phyloP scores from a whole-genome alignment of 2,888 invertebrate species.

The Epistrophella euchroma region DNA sequence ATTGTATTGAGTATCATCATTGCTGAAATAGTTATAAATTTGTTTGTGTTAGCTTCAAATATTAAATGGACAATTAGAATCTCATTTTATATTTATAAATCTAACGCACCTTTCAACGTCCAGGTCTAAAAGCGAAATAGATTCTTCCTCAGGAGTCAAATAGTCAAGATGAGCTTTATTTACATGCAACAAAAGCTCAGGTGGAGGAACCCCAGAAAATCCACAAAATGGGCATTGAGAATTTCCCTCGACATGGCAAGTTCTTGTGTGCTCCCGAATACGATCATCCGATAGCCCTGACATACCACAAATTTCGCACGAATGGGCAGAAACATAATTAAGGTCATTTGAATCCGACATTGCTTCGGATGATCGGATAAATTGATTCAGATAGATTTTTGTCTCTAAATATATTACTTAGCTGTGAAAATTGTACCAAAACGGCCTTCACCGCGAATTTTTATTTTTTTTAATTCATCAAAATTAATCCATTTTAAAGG shows the following conservation, averaged over 20 bases:
- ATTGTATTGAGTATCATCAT: constrained; percentile 47
- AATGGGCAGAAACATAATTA: constrained; percentile 81
- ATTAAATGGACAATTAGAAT: background rate
- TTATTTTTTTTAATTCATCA: background rate
- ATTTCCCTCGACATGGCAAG: constrained; percentile 91
- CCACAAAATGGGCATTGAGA: constrained; percentile 93
- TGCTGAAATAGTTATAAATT: background rate
- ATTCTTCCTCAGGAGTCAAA: constrained; percentile 91
- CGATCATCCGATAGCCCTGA: constrained; percentile 91
- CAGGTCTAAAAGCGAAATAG: constrained; percentile 91
- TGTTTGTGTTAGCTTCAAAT: background rate
- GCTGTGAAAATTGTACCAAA: background rate
- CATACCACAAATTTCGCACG: constrained; percentile 94
- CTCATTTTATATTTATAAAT: background rate
- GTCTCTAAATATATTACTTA: background rate
- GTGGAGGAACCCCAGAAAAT: constrained; percentile 88
- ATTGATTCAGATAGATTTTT: background rate
- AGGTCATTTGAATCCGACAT: constrained; percentile 76
- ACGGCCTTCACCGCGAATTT: background rate
- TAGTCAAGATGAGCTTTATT: constrained; percentile 94
- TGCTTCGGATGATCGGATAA: constrained; percentile 39
- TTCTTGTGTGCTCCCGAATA: constrained; percentile 91
- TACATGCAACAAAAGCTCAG: constrained; percentile 91
- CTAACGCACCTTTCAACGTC: constrained; percentile 86
- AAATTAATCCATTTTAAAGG: background rate